Evolutionary conservation across 2,797 vertebrate genomes (phyloP).

Genomic region (Eidolon dupreanum): DNA sequence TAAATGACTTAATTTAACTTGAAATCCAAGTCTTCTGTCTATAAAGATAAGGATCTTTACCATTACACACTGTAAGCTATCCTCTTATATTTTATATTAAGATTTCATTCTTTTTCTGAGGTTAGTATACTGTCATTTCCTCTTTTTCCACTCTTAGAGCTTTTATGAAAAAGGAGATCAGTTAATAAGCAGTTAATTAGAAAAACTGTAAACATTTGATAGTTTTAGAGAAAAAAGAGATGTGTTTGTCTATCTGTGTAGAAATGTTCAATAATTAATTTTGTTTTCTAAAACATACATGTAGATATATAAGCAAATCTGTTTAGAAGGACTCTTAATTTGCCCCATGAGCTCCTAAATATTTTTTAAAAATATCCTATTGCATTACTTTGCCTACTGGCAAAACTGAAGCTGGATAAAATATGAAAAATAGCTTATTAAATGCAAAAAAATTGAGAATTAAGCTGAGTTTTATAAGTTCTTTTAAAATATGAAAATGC

Average conservation of each 20-base stretch:
- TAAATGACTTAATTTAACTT: background rate
- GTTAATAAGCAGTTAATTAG: background rate
- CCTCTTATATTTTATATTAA: conserved; percentile 10
- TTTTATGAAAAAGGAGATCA: conserved; percentile 14
- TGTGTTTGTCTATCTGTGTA: background rate
- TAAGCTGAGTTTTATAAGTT: background rate
- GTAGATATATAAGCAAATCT: background rate
- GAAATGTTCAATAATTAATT: background rate
- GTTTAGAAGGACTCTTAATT: background rate
- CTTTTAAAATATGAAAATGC: background rate
- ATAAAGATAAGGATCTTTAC: background rate
- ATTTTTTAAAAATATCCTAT: background rate
- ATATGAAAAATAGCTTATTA: conserved; percentile 9
- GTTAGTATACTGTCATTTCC: background rate
- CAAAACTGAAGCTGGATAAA: conserved; percentile 25
- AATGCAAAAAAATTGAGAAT: conserved; percentile 4
- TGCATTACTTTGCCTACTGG: conserved; percentile 2
- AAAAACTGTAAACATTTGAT: conserved; percentile 20
- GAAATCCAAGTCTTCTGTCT: background rate
- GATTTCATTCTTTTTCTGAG: conserved; percentile 16
- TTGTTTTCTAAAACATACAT: background rate
- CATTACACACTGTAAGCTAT: background rate
- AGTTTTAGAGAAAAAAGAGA: background rate
- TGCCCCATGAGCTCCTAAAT: background rate
- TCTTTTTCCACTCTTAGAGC: background rate